Evolutionary conservation across 2,797 vertebrate genomes (phyloP).

Genomic region (Linurgus olivaceus): DNA sequence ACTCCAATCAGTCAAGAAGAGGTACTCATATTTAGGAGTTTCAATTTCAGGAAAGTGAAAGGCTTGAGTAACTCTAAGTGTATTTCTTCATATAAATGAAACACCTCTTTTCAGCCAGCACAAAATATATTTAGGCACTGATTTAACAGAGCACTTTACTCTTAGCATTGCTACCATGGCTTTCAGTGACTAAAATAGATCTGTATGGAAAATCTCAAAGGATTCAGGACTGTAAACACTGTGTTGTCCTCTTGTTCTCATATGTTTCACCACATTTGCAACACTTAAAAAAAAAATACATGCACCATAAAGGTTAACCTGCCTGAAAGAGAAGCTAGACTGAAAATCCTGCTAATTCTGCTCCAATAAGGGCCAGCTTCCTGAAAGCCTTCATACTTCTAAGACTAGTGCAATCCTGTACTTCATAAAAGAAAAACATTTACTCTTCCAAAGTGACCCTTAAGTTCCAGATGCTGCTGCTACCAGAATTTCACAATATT

Average conservation of each 20-base stretch:
- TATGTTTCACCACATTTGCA: background rate
- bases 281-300: background rate
- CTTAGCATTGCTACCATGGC: background rate
- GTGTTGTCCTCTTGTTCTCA: background rate
- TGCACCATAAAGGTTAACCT: background rate
- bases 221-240: background rate
- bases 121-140: background rate
- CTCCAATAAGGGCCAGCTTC: background rate
- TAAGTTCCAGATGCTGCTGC: background rate
- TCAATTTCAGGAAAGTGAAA: background rate
- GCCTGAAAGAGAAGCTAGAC: background rate
- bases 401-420: background rate
- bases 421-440: background rate
- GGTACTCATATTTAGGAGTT: background rate
- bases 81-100: background rate
- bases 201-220: background rate
- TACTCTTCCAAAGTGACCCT: background rate
- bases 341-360: background rate
- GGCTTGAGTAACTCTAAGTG: background rate
- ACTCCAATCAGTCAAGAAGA: background rate
- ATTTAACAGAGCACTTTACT: background rate
- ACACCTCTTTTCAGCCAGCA: background rate
- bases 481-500: background rate
- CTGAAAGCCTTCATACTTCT: background rate
- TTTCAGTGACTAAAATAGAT: background rate